Evolutionary conservation across 2,113 vertebrate species (phyloP).

Genomic region (Conger conger): DNA sequence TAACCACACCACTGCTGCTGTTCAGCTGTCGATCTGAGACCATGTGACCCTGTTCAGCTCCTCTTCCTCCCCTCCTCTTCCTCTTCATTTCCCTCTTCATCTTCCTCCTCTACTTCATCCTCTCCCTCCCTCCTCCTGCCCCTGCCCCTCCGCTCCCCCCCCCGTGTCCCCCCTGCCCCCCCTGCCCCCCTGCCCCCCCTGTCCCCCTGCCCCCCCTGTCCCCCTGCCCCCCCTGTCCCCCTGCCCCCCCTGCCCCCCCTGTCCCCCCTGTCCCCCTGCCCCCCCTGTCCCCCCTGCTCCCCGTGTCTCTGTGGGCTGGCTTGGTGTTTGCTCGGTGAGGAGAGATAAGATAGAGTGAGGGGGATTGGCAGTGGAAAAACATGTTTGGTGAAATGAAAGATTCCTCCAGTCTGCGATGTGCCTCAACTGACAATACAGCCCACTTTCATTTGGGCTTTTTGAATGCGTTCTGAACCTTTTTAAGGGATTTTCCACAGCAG

Average conservation of each 20-base stretch:
- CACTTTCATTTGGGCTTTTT: conserved; percentile 15
- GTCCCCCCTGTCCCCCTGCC: neutral
- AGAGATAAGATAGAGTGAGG: conserved; percentile 26
- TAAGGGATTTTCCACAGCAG: neutral
- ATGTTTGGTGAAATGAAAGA: neutral
- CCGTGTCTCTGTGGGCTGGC: conserved; percentile 8
- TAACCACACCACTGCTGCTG: too few species aligned
- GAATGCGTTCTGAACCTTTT: neutral
- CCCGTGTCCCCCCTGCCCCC: too few species aligned
- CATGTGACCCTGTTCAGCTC: too few species aligned
- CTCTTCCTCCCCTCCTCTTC: neutral
- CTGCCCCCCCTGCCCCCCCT: neutral
- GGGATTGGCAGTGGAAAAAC: conserved; percentile 14
- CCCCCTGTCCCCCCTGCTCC: neutral
- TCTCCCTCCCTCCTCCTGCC: too few species aligned
- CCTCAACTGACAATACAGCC: conserved; percentile 8
- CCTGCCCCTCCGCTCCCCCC: too few species aligned
- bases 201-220: too few species aligned
- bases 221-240: neutral
- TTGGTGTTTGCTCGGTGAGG: conserved; percentile 16
- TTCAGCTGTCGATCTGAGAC: too few species aligned
- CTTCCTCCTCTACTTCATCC: too few species aligned
- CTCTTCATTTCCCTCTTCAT: too few species aligned
- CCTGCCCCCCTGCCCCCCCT: too few species aligned
- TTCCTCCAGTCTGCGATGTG: neutral